phyloP scores from a whole-genome alignment of 2,888 invertebrate species.

The Netelia inedita region DNA sequence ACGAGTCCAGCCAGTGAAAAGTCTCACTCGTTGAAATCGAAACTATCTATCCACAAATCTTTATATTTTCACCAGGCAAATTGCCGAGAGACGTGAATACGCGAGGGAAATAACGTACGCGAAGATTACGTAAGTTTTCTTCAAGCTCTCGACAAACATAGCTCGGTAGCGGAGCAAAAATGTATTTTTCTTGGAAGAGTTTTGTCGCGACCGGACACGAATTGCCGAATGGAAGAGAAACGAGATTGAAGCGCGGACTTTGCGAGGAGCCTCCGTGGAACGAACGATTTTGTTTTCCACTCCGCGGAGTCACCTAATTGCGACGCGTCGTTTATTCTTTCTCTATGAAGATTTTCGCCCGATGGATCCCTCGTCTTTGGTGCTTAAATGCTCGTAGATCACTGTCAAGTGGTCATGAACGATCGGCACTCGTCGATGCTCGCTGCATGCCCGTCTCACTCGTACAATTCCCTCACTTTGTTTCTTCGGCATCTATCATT shows the following conservation, averaged over 20 bases:
- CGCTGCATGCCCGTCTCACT: slow-evolving; percentile 1
- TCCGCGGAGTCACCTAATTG: slow-evolving; percentile 14
- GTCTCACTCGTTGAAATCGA: neutral
- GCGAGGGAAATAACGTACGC: neutral
- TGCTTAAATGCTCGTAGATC: slow-evolving; percentile 64
- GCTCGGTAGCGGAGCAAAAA: slow-evolving; percentile 10
- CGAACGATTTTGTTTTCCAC: slow-evolving; percentile 9
- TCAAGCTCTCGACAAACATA: neutral
- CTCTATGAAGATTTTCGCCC: neutral
- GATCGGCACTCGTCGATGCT: slow-evolving; percentile 52
- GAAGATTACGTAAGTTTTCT: neutral
- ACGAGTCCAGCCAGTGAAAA: slow-evolving; percentile 10
- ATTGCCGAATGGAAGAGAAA: neutral
- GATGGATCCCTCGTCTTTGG: slow-evolving; percentile 33
- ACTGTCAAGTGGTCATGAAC: slow-evolving; percentile 58
- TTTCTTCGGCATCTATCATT: slow-evolving; percentile 58
- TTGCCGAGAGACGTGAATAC: slow-evolving; percentile 48
- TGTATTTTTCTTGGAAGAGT: slow-evolving; percentile 55
- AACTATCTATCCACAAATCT: slow-evolving; percentile 54
- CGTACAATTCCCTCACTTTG: slow-evolving; percentile 61
- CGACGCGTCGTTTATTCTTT: slow-evolving; percentile 13
- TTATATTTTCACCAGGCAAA: slow-evolving; percentile 62
- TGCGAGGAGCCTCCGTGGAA: neutral
- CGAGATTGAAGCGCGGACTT: neutral
- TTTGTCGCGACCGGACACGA: neutral